These are phyloP conservation scores for Xylota segnis DNA, from an alignment of 2,888 invertebrate genomes.

Conservation along the genomic window DNA sequence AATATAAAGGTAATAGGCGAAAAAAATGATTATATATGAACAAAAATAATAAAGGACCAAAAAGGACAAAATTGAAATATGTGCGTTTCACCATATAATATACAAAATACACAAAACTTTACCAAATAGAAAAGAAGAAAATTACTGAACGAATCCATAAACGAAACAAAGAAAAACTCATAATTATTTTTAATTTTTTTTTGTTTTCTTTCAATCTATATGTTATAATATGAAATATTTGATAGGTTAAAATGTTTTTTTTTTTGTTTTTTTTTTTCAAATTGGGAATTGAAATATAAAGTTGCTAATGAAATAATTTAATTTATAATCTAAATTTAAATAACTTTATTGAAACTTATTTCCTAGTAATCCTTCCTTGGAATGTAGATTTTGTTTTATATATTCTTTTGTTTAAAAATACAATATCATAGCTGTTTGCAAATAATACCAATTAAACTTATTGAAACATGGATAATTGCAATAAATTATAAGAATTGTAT, in stretches of 20 bases:
- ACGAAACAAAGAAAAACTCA: slow-evolving; percentile 74
- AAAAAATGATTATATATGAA: slow-evolving; percentile 49
- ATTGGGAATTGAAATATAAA: slow-evolving; percentile 58
- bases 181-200: slow-evolving; percentile 72
- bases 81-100: slow-evolving; percentile 72
- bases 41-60: slow-evolving; percentile 48
- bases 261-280: slow-evolving; percentile 53
- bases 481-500: slow-evolving; percentile 24
- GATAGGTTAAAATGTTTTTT: slow-evolving; percentile 63
- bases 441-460: slow-evolving; percentile 69
- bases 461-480: slow-evolving; percentile 43
- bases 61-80: slow-evolving; percentile 69
- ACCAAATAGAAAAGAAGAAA: slow-evolving; percentile 75
- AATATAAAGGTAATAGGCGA: slow-evolving; percentile 56
- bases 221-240: slow-evolving; percentile 76
- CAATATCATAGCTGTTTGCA: slow-evolving; percentile 68
- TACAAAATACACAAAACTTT: slow-evolving; percentile 70
- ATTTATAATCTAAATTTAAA: slow-evolving; percentile 53
- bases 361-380: slow-evolving; percentile 60
- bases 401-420: slow-evolving; percentile 50
- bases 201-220: slow-evolving; percentile 70
- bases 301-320: slow-evolving; percentile 62
- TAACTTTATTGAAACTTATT: slow-evolving; percentile 60
- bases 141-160: slow-evolving; percentile 73
- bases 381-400: slow-evolving; percentile 64